Conservation (phyloP, 2,113 vertebrate genomes). For the Oplegnathus fasciatus region DNA sequence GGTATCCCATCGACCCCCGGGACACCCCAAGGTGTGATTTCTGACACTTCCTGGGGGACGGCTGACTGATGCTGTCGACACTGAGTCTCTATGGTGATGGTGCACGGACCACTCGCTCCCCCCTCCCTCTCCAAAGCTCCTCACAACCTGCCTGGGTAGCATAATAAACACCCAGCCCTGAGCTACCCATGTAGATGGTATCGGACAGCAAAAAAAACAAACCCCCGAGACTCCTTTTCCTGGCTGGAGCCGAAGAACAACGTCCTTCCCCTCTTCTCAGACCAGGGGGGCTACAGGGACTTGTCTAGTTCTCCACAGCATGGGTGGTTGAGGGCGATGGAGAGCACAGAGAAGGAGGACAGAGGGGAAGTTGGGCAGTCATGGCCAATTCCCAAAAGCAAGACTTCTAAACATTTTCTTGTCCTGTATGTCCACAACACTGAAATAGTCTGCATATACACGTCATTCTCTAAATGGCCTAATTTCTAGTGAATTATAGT, state of each 20-base stretch:
- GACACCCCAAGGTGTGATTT: slow-evolving; percentile 83
- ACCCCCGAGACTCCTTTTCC: slow-evolving; percentile 89
- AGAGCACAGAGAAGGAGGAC: slow-evolving; percentile 27
- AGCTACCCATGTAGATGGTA: slow-evolving; percentile 87
- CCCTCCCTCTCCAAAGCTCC: slow-evolving; percentile 64
- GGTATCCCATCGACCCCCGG: slow-evolving; percentile 82
- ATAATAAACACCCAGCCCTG: slow-evolving; percentile 83
- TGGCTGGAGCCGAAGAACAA: slow-evolving; percentile 91
- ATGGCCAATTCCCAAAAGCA: slow-evolving; percentile 49
- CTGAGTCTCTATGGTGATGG: slow-evolving; percentile 71
- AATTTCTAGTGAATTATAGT: neutral
- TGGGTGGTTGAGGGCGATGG: slow-evolving; percentile 66
- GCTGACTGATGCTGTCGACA: slow-evolving; percentile 88
- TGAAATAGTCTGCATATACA: neutral
- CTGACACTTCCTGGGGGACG: slow-evolving; percentile 88
- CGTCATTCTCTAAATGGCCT: neutral
- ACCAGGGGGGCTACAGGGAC: slow-evolving; percentile 59
- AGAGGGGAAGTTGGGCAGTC: slow-evolving; percentile 44
- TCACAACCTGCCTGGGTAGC: slow-evolving; percentile 74
- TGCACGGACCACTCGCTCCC: slow-evolving; percentile 41
- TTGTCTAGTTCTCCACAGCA: slow-evolving; percentile 60
- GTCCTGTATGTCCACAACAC: slow-evolving; percentile 41
- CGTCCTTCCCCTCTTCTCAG: slow-evolving; percentile 83
- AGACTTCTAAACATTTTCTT: slow-evolving; percentile 59
- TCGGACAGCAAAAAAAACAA: slow-evolving; percentile 91